A percentile compares a stretch with the other conserved stretches of the same genome.
phyloP scores from a whole-genome alignment of 2,888 invertebrate species.

The Aspidapion aeneum region DNA sequence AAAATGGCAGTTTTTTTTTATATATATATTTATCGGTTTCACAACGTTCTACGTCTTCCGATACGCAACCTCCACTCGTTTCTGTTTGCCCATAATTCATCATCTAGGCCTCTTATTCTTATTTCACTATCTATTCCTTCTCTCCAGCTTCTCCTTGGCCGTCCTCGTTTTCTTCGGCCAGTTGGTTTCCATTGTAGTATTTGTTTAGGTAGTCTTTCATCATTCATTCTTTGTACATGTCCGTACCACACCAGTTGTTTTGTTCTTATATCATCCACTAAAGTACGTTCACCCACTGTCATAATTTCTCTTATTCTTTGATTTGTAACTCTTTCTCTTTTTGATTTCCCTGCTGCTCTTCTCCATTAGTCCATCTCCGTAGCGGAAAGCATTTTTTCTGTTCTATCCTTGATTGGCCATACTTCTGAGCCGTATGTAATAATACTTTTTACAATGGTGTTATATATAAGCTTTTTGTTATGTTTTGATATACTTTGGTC shows the following conservation, averaged over 20 bases:
- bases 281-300: too few species aligned
- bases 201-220: too few species aligned
- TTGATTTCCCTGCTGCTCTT: too few species aligned
- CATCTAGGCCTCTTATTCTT: background rate
- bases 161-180: background rate
- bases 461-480: too few species aligned
- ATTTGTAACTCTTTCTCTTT: slow-evolving; percentile 1
- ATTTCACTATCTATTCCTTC: background rate
- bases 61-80: background rate
- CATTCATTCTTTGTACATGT: background rate
- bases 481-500: too few species aligned
- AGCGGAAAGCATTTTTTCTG: too few species aligned
- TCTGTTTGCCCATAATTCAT: too few species aligned
- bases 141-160: background rate
- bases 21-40: too few species aligned
- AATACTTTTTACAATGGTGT: slow-evolving; percentile 7
- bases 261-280: too few species aligned
- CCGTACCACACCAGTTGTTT: background rate
- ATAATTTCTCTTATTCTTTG: background rate
- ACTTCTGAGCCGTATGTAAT: slow-evolving; percentile 6
- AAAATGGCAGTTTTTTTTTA: too few species aligned
- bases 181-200: background rate
- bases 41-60: slow-evolving; percentile 1
- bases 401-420: background rate
- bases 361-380: too few species aligned